Base-by-base conservation (phyloP, 2,113 vertebrate genomes). In the Excalfactoria chinensis region DNA sequence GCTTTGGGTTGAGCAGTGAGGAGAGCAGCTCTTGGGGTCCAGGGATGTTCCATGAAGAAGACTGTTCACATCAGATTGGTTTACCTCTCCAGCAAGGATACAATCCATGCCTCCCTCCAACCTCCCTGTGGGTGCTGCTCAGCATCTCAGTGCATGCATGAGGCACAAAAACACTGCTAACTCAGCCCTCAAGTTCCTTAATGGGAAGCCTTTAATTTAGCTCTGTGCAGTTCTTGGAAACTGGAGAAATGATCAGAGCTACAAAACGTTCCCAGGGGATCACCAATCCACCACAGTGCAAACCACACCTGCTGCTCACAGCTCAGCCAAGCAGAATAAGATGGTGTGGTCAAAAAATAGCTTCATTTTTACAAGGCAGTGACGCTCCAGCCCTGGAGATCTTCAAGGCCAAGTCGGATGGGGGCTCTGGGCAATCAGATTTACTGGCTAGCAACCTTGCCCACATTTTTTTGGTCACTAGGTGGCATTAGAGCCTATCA, bases 401-500 rank as follows among this genome's bases (percentile, higher is more conserved):
- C 23, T 25, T 34, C 83, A 62, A 90, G 25, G 69, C 67, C 30
- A 69, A 35, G 8, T 30, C 2, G 6, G 19, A 17, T 53, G 51
- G 9, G 8, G 8, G 26, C 26, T 30, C 51, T 30, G 51, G 26
- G 26, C 51, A 30, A 9, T 5, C 51, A 28, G 51, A 53, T 28
- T 26, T 53, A 53, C 51, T 30, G 26, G 8, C 8, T 17, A 26
- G 51, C 51, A 53, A 53, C 51, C 15, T 25, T 49, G 48, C 23
- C 23, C 0, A 1, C 34, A 0, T 9, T 13, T 7, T 37, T 75
- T 40, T 19, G 16, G 79, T 85, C 95, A 73, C 91, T 95, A 96
- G 95, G 73, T 96, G 95, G 95, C 94, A 95, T 70, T 8, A 20
- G 82, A 4, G 92, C 18, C 32, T 51, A 75, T 10, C 69, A 41